Conservation (phyloP, 2,113 vertebrate genomes). For the Hassar affinis region DNA sequence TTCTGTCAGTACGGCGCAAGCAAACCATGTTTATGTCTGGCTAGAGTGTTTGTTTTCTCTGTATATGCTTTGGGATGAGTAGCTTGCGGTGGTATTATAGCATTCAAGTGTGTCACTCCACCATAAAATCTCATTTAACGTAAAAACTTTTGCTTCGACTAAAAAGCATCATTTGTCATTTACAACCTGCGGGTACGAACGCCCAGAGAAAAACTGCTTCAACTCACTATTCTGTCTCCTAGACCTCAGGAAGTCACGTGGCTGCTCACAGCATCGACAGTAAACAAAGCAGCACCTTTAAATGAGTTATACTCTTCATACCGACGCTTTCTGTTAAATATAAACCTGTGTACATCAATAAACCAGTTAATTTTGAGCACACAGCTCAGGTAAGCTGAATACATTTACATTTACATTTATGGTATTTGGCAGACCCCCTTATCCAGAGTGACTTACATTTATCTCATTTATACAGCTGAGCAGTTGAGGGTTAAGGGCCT, state of each 20-base stretch:
- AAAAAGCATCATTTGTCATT: neutral
- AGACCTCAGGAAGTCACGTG: neutral
- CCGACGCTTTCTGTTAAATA: neutral
- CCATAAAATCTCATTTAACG: neutral
- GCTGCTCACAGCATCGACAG: neutral
- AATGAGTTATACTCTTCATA: neutral
- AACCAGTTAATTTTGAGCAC: neutral
- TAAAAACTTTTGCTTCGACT: neutral
- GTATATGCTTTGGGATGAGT: neutral
- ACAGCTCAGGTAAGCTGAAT: no score
- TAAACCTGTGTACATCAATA: neutral
- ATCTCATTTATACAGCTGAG: no score
- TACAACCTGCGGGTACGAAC: neutral
- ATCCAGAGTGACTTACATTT: no score
- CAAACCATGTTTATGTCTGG: neutral
- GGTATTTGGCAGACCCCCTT: no score
- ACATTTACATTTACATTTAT: no score
- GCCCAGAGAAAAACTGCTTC: neutral
- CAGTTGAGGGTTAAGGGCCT: no score
- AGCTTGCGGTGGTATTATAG: neutral
- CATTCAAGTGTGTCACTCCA: neutral
- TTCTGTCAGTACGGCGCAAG: neutral
- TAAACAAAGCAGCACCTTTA: neutral
- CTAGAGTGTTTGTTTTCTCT: neutral
- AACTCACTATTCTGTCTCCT: neutral